Percentiles rank a stretch among this genome's conserved stretches.
Evolutionary conservation across 1,140 invertebrate species (phyloP).

Genomic region (Lepidurus couesii): DNA sequence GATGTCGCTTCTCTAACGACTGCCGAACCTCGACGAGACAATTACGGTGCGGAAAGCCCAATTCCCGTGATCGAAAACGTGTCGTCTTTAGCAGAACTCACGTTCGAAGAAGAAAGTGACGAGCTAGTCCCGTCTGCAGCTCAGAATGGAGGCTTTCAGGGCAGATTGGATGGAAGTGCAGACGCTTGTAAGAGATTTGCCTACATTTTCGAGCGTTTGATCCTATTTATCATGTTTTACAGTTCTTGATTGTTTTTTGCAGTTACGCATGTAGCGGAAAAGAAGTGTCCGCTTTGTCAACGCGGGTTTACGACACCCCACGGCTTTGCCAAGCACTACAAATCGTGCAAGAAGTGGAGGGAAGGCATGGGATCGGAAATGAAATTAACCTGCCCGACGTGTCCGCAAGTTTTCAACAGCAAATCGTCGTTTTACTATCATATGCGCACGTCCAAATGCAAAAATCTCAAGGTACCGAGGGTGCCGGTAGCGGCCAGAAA

Average conservation of each 20-base stretch:
- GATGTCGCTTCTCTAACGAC: too few relatives aligned
- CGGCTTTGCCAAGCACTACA: not conserved
- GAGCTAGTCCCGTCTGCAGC: not conserved
- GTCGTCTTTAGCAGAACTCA: conserved; percentile 8
- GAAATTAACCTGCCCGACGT: not conserved
- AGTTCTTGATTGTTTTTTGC: not conserved
- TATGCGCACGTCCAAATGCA: not conserved
- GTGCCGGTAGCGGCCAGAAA: not conserved
- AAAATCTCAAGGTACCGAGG: not conserved
- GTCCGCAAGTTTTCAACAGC: not conserved
- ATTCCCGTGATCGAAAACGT: not conserved
- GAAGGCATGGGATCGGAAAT: not conserved
- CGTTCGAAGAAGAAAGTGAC: not conserved
- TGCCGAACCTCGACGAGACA: not conserved
- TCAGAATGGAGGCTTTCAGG: not conserved
- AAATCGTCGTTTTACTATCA: not conserved
- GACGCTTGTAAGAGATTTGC: too few relatives aligned
- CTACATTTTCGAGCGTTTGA: too few relatives aligned
- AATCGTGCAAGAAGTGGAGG: not conserved
- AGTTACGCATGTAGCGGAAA: not conserved
- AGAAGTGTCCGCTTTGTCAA: not conserved
- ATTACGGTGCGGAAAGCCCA: not conserved
- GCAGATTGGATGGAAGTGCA: not conserved
- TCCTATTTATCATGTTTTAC: not conserved
- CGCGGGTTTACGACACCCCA: not conserved